Evolutionary conservation across 1,140 invertebrate genomes (phyloP), one percentile per base, ranked within the genome.

Genomic region (Rhynchophorus ferrugineus): DNA sequence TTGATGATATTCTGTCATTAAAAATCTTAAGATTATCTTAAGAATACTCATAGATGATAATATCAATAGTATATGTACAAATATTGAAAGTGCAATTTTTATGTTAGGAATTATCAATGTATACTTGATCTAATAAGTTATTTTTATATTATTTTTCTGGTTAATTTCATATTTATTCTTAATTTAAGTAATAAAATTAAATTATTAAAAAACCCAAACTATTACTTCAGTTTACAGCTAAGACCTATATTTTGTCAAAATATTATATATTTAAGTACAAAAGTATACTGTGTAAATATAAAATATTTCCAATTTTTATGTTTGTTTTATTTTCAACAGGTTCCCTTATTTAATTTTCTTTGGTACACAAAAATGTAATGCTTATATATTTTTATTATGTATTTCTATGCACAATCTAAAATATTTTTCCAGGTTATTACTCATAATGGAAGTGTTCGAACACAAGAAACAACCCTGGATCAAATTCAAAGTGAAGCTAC

Each of bases 391-490:
- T 43, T 9, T 20, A 47, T 9, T 19, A 9, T n/a, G 8, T 36
- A 11, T 21, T 29, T 49, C 14, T 22, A 7, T 33, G 22, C 35
- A 29, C 19, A 39, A 36, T 18, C 35, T 24, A 45, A 34, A 34
- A 33, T 5, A 17, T 47, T 57, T 54, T 69, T 69, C 35, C 54
- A 69, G 67, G 59, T 69, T 37, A 57, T 64, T 50, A 72, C 72
- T 47, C 71, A 74, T 66, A 69, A 72, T 66, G 64, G 73, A 60
- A 72, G 74, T 64, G 71, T 75, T 51, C 69, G 73, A 52, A 69
- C 74, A 49, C 74, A 74, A 65, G 72, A 75, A 59, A 70, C 70
- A 35, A 70, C 73, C 59, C 64, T 73, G 52, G 72, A 74, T 61
- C 69, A 74, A 63, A 68, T 71, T 55, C 52, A 45, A 44, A 46